These are phyloP conservation scores for Rhynchonema sp. DNA, from an alignment of 2,888 invertebrate species.

Conservation along the genomic window DNA sequence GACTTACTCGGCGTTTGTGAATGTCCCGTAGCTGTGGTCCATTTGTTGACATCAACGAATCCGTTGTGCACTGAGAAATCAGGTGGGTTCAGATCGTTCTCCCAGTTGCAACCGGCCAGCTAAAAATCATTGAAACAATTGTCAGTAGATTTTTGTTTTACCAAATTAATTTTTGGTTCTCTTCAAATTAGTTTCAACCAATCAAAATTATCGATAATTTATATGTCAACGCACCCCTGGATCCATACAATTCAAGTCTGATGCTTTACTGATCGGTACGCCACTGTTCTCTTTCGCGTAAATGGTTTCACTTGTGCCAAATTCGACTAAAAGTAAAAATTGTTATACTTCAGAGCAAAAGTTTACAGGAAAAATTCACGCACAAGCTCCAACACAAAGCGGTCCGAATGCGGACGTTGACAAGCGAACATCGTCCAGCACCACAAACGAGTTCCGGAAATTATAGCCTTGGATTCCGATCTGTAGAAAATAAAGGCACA, in stretches of 20 bases:
- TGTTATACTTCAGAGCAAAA: too few relatives aligned
- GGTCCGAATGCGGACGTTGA: too few relatives aligned
- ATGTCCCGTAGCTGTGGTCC: background rate
- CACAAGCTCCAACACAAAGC: background rate
- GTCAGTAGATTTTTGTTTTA: too few relatives aligned
- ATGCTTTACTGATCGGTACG: background rate
- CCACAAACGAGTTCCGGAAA: background rate
- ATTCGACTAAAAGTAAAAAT: background rate
- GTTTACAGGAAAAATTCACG: background rate
- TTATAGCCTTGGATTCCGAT: background rate
- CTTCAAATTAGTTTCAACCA: too few relatives aligned
- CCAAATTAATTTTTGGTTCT: too few relatives aligned
- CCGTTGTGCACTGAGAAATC: background rate
- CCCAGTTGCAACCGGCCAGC: background rate
- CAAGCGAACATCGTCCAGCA: background rate
- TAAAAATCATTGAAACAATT: background rate
- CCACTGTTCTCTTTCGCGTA: background rate
- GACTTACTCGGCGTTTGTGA: background rate
- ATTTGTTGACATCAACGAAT: background rate
- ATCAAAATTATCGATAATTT: too few relatives aligned
- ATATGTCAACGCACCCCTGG: background rate
- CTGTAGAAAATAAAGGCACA: background rate
- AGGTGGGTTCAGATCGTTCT: background rate
- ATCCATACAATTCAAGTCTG: background rate
- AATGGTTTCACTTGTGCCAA: background rate